Conservation (phyloP, 2,113 vertebrate species). For the Phodopus roborovskii region DNA sequence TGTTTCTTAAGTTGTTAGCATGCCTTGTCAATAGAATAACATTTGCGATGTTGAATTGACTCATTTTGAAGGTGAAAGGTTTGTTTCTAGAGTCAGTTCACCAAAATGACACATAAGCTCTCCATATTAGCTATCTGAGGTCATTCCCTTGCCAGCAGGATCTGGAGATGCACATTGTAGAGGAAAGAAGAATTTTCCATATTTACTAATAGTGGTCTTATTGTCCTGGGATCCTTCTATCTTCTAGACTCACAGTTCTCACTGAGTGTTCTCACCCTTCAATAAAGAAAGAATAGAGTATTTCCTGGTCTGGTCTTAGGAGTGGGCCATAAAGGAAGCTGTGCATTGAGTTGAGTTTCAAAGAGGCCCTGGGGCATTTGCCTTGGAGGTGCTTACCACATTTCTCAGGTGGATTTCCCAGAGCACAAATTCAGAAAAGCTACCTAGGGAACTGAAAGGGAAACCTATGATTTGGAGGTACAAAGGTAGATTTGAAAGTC, state of each 20-base stretch:
- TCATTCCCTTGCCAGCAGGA: background rate
- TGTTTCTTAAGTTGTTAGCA: background rate
- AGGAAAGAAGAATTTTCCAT: background rate
- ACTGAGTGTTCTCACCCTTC: background rate
- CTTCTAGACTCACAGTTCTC: background rate
- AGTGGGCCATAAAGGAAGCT: background rate
- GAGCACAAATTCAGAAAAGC: background rate
- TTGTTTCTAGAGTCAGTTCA: conserved; percentile 4
- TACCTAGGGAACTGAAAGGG: background rate
- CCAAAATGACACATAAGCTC: background rate
- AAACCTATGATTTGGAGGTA: background rate
- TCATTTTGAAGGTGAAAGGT: background rate
- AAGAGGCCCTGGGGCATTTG: background rate
- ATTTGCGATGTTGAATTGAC: background rate
- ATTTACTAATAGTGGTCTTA: background rate
- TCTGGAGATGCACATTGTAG: background rate
- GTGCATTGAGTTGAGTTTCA: background rate
- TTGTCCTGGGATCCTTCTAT: background rate
- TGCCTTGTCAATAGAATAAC: background rate
- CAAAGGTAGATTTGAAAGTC: conserved; percentile 22
- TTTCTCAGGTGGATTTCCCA: background rate
- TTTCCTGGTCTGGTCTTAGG: background rate
- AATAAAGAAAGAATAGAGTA: background rate
- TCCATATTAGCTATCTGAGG: conserved; percentile 15
- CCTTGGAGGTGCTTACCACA: background rate